Evolutionary conservation across 2,888 invertebrate species (phyloP).

Genomic region (Scrobipalpa costella): DNA sequence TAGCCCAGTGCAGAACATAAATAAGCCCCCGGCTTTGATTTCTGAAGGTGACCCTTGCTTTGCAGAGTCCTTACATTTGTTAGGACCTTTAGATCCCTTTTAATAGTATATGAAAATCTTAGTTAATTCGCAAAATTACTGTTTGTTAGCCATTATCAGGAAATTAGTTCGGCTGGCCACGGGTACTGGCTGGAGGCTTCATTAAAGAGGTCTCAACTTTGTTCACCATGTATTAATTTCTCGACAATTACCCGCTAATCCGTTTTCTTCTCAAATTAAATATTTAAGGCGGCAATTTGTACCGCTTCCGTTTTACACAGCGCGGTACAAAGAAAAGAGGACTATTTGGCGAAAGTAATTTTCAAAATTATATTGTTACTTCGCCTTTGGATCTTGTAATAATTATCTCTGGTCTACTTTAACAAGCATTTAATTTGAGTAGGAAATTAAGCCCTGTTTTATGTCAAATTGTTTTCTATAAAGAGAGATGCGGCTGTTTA

Average conservation of each 20-base stretch:
- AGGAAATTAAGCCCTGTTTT: conserved; percentile 62
- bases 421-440: conserved; percentile 71
- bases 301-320: conserved; percentile 66
- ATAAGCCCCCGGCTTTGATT: conserved; percentile 76
- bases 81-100: conserved; percentile 66
- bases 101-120: conserved; percentile 70
- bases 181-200: conserved; percentile 30
- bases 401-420: conserved; percentile 73
- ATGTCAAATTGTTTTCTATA: conserved; percentile 54
- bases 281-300: conserved; percentile 73
- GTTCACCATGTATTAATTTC: conserved; percentile 52
- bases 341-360: conserved; percentile 71
- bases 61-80: conserved; percentile 61
- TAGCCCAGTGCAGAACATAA: conserved; percentile 70
- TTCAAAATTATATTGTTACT: conserved; percentile 74
- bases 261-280: conserved; percentile 71
- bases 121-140: conserved; percentile 70
- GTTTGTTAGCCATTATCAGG: conserved; percentile 57
- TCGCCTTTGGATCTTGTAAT: conserved; percentile 70
- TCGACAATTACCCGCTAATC: conserved; percentile 64
- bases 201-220: conserved; percentile 42
- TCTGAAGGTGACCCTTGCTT: conserved; percentile 71
- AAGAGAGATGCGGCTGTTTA: conserved; percentile 50
- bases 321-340: conserved; percentile 60
- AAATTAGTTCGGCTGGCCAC: conserved; percentile 35